phyloP scores from a whole-genome alignment of 1,140 invertebrate genomes.

The Cydia strobilella region DNA sequence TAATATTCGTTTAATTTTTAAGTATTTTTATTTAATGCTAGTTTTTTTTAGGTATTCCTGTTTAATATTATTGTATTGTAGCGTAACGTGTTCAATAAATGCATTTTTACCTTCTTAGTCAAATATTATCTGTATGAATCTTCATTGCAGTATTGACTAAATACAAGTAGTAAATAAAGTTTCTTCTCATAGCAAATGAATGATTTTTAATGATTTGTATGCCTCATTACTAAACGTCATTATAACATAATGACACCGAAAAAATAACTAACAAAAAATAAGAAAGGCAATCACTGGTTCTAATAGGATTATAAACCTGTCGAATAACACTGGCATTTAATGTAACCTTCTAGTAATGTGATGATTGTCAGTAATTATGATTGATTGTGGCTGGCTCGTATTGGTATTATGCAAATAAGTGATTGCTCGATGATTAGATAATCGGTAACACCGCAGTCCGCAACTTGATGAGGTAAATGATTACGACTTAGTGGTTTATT shows the following conservation, averaged over 20 bases:
- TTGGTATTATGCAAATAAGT: slow-evolving; percentile 11
- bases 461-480: not conserved
- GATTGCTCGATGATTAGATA: slow-evolving; percentile 7
- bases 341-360: not conserved
- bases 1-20: too few relatives aligned
- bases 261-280: not conserved
- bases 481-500: not conserved
- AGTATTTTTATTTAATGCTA: too few relatives aligned
- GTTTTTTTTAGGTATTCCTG: too few relatives aligned
- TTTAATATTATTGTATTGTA: too few relatives aligned
- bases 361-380: slow-evolving; percentile 20
- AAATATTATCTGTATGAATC: too few relatives aligned
- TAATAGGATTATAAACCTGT: slow-evolving; percentile 4
- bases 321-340: not conserved
- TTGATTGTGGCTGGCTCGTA: slow-evolving; percentile 2
- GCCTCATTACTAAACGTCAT: too few relatives aligned
- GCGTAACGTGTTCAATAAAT: too few relatives aligned
- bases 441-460: slow-evolving; percentile 9
- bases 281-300: not conserved
- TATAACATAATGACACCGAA: not conserved
- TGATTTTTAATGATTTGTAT: too few relatives aligned
- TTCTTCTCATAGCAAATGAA: too few relatives aligned
- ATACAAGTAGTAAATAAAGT: too few relatives aligned
- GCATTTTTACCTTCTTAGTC: too few relatives aligned
- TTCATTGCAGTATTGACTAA: too few relatives aligned